Conservation (phyloP, 2,888 invertebrate genomes). For the Brassicogethes aeneus region DNA sequence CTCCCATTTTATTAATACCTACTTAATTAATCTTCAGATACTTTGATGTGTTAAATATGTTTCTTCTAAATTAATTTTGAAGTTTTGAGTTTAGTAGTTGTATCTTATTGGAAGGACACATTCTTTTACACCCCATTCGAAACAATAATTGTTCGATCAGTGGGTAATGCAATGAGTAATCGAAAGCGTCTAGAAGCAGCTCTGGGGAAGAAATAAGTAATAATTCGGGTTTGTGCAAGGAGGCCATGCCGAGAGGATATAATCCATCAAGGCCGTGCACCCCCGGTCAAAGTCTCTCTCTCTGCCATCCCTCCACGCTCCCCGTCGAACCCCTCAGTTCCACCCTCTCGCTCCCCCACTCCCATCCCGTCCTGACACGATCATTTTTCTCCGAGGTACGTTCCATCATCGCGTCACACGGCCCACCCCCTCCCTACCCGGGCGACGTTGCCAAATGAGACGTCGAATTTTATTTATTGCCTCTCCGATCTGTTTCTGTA, state of each 20-base stretch:
- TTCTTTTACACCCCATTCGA: slow-evolving; percentile 32
- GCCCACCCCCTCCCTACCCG: slow-evolving; percentile 44
- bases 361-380: slow-evolving; percentile 44
- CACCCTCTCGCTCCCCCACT: slow-evolving; percentile 30
- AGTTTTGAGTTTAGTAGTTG: no score
- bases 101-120: no score
- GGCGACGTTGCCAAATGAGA: slow-evolving; percentile 45
- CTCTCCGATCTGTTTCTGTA: slow-evolving; percentile 42
- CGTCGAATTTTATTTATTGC: slow-evolving; percentile 45
- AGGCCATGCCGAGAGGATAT: slow-evolving; percentile 42
- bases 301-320: slow-evolving; percentile 42
- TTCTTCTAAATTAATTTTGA: no score
- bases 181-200: slow-evolving; percentile 35
- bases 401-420: slow-evolving; percentile 68
- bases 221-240: not conserved
- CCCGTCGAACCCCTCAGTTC: slow-evolving; percentile 33
- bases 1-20: no score
- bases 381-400: slow-evolving; percentile 65
- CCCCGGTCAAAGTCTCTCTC: slow-evolving; percentile 54
- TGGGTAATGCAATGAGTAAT: not conserved
- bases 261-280: slow-evolving; percentile 43
- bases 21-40: no score
- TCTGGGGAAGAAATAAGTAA: slow-evolving; percentile 11
- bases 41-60: no score
- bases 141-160: not conserved